phyloP scores from a whole-genome alignment of 2,113 vertebrate genomes.

The Ophthalmolycus amberensis region DNA sequence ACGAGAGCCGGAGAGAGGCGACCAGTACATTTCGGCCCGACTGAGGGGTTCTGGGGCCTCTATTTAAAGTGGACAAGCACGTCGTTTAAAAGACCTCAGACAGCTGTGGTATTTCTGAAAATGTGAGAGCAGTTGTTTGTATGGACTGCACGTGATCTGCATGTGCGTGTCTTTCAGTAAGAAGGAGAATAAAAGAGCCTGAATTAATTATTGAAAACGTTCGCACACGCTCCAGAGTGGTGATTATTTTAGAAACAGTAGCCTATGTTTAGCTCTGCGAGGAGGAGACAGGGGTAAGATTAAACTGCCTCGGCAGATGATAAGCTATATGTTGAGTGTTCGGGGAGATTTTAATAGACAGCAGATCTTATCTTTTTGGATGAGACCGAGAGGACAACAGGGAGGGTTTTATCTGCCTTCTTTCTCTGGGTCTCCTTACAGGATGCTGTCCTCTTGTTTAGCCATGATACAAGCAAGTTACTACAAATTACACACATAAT shows the following conservation, averaged over 20 bases:
- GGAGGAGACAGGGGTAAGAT: slow-evolving; percentile 46
- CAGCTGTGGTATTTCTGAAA: slow-evolving; percentile 47
- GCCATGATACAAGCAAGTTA: background rate
- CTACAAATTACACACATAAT: background rate
- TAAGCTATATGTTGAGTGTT: slow-evolving; percentile 39
- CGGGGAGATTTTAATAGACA: slow-evolving; percentile 17
- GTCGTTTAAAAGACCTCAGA: slow-evolving; percentile 42
- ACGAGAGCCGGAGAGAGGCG: slow-evolving; percentile 10
- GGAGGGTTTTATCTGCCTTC: background rate
- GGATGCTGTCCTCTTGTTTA: background rate
- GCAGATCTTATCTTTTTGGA: slow-evolving; percentile 54
- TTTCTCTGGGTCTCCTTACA: slow-evolving; percentile 5
- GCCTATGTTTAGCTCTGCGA: slow-evolving; percentile 57
- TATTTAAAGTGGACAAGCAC: slow-evolving; percentile 49
- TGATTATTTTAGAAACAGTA: slow-evolving; percentile 61
- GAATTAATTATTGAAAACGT: slow-evolving; percentile 71
- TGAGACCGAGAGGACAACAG: slow-evolving; percentile 26
- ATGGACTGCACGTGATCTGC: slow-evolving; percentile 35
- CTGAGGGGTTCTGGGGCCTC: slow-evolving; percentile 23
- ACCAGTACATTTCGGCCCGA: slow-evolving; percentile 35
- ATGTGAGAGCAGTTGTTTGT: slow-evolving; percentile 17
- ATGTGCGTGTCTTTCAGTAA: slow-evolving; percentile 38
- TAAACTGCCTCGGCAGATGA: slow-evolving; percentile 37
- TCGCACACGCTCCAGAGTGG: slow-evolving; percentile 33
- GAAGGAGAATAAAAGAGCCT: slow-evolving; percentile 28